Base-by-base conservation (phyloP, 2,113 vertebrate species). In the Hoplias malabaricus region DNA sequence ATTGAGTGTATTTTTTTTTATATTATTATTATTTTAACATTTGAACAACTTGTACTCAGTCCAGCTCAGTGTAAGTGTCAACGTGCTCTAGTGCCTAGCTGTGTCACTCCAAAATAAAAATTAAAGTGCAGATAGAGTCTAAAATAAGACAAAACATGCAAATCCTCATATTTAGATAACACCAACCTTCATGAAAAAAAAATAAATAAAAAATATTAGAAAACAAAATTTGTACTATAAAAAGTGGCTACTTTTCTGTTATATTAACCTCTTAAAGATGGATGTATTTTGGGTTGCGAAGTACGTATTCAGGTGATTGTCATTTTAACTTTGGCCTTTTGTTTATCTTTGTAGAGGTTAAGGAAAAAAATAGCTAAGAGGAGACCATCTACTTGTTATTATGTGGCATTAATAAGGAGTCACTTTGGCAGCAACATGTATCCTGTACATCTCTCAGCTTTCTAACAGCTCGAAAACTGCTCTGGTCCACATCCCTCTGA, bases 131-230 rank as follows among this genome's bases (percentile, higher is more conserved):
- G 81, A 79, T 77, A 40, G 13, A 19, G 23, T n/a, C 27, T 27
- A 5, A 21, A 73, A 65, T 48, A 69, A 11, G 68, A 67, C 76
- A 66, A 63, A 75, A 3, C 83, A 87, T 84, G 85, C 85, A 85
- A 73, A 79, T 31, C 25, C 40, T 56, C 57, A 69, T 80, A 9
- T 48, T 73, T 68, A 56, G 66, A 80, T 16, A 84, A 38, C 9
- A 27, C 62, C 75, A 71, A 69, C 66, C 67, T 79, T 71, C 78
- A 69, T n/a, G n/a, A 19, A 42, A 4, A 80, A 73, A 75, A 67
- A 38, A 63, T 77, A 75, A 69, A 84, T 62, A 0, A 59, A 81
- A 63, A 73, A 59, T 81, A 16, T 75, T 74, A 78, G 46, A 40
- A 73, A 85, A 85, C 75, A 79, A 80, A 78, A 86, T n/a, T 74